Evolutionary conservation across 2,113 vertebrate species (phyloP), one percentile per base, ranked within the genome.

Genomic region (Podilymbus podiceps): DNA sequence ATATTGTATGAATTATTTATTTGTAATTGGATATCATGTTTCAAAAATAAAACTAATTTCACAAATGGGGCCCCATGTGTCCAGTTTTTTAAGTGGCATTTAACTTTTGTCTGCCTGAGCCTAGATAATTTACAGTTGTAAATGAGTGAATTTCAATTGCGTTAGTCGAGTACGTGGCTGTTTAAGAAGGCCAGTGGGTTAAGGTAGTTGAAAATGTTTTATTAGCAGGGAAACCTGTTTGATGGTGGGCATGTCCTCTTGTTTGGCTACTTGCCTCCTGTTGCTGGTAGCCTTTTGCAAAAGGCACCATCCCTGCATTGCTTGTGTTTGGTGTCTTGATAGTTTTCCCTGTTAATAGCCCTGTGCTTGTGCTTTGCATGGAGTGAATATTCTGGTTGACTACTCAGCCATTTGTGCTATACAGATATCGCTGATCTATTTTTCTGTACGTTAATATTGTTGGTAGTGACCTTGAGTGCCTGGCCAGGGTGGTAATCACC

Each of bases 1-100:
- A 93, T 97, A 89, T 94, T 98, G 96, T 98, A 89, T 98, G 95
- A 75, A 93, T 98, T 98, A 98, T 98, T 98, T 98, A 98, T 98
- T 98, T 98, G 98, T 98, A 98, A 98, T 97, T 98, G 98, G 93
- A 90, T 94, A 95, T 94, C 88, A 94, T 94, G 85, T 97, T 98
- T 98, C 94, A 98, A 97, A 96, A 98, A 98, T 98, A 98, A 98
- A 97, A 90, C 80, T 88, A 92, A 73, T 95, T 98, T 98, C 91
- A 90, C 93, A 96, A 84, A 81, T 63, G 12, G 5, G 94, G 62
- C 27, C 55, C 30, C 11, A 1, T 30, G 11, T 1, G 13, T 74
- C 27, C 22, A 9, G 0, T 49, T 89, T 53, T 91, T 76, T 21
- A 38, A 79, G 42, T 13, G 12, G 14, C 18, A 12, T 50, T 84